These are phyloP conservation scores for Hemiprocne comata DNA, from an alignment of 2,113 vertebrate genomes.

Conservation along the genomic window DNA sequence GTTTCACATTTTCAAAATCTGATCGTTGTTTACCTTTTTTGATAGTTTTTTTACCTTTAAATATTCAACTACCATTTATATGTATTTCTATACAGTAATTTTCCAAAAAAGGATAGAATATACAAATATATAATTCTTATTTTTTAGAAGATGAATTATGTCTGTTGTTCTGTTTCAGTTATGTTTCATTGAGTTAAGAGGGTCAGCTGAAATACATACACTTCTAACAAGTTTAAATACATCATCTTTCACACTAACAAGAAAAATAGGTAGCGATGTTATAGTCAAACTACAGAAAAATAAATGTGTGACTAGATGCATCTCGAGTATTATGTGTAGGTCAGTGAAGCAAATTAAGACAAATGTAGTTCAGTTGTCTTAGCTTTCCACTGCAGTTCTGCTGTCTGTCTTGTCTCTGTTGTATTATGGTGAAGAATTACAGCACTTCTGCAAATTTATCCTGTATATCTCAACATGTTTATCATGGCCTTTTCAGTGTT, in stretches of 20 bases:
- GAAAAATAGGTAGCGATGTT: neutral
- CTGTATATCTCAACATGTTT: neutral
- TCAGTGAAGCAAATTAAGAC: constrained; percentile 60
- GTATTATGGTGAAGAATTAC: constrained; percentile 51
- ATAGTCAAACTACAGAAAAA: neutral
- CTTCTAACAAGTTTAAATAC: neutral
- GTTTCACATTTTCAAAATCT: neutral
- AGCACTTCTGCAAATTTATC: neutral
- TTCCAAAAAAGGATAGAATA: neutral
- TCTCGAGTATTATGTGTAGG: constrained; percentile 30
- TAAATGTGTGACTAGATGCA: constrained; percentile 14
- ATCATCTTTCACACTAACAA: constrained; percentile 2
- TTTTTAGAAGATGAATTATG: neutral
- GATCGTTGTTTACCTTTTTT: neutral
- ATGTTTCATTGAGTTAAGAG: neutral
- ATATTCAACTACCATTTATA: neutral
- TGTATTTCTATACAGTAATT: neutral
- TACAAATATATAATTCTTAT: neutral
- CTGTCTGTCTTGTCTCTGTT: constrained; percentile 14
- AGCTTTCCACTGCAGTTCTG: constrained; percentile 4
- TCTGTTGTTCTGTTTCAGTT: neutral
- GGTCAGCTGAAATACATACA: neutral
- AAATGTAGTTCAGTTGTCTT: constrained; percentile 38
- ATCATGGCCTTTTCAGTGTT: neutral
- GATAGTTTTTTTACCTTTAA: neutral